Evolutionary conservation across 2,888 invertebrate species (phyloP).

Genomic region (Quadroppia sp.): DNA sequence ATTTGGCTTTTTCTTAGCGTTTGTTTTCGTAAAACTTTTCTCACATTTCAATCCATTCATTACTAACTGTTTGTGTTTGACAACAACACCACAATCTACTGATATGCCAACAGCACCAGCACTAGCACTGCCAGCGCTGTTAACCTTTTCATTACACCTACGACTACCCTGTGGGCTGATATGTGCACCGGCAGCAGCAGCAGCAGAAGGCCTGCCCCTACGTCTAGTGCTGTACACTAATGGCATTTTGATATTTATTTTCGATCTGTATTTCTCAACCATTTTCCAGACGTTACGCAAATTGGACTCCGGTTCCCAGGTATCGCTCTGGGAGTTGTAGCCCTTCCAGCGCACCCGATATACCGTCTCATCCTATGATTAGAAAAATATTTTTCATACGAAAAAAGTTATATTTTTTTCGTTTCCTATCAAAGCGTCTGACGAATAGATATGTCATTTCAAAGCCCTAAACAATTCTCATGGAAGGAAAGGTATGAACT

Average conservation of each 20-base stretch:
- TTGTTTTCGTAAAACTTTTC: slow-evolving; percentile 46
- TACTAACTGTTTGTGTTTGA: no score
- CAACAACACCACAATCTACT: no score
- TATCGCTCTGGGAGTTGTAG: slow-evolving; percentile 52
- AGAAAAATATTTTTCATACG: neutral
- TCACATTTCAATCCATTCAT: no score
- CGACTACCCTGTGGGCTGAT: neutral
- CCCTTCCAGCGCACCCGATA: slow-evolving; percentile 52
- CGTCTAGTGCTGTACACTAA: neutral
- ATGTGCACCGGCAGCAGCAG: neutral
- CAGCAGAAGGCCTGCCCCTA: slow-evolving; percentile 14
- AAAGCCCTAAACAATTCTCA: no score
- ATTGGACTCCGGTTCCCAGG: slow-evolving; percentile 54
- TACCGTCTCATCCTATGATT: slow-evolving; percentile 44
- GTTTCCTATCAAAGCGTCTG: neutral
- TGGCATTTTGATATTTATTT: slow-evolving; percentile 32
- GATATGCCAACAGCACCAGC: no score
- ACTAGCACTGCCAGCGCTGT: no score
- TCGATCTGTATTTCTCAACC: slow-evolving; percentile 50
- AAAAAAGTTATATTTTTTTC: neutral
- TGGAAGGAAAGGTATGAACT: no score
- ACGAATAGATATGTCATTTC: neutral
- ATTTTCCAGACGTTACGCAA: slow-evolving; percentile 52
- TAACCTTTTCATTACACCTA: no score
- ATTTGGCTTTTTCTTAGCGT: slow-evolving; percentile 1